These are phyloP conservation scores for Yponomeuta plumbellus DNA, from an alignment of 2,888 invertebrate species.

Conservation along the genomic window DNA sequence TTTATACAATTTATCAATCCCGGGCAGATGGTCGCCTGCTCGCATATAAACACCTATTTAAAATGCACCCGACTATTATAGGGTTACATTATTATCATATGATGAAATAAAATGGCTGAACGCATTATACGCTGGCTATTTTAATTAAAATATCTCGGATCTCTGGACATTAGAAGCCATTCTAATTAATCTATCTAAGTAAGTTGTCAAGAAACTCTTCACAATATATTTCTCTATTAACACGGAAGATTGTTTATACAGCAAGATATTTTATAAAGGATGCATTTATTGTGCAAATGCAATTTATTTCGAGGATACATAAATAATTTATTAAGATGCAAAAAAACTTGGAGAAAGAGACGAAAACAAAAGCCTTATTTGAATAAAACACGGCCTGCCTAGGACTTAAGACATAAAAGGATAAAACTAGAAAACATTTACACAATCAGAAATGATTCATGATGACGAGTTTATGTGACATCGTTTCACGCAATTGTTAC, in stretches of 20 bases:
- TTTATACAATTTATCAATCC: conserved; percentile 72
- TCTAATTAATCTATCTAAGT: not conserved
- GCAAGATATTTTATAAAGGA: too few relatives aligned
- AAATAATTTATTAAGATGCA: not conserved
- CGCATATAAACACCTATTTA: conserved; percentile 67
- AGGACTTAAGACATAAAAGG: not conserved
- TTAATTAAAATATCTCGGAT: conserved; percentile 11
- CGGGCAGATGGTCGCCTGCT: conserved; percentile 61
- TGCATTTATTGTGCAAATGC: not conserved
- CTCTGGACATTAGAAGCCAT: not conserved
- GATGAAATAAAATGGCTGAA: conserved; percentile 52
- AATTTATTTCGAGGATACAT: not conserved
- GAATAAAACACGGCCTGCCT: not conserved
- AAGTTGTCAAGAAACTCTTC: not conserved
- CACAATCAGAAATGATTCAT: too few relatives aligned
- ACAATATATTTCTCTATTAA: not conserved
- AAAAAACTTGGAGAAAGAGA: not conserved
- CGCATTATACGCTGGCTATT: conserved; percentile 14
- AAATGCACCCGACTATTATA: conserved; percentile 62
- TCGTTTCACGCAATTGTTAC: too few relatives aligned
- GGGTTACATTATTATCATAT: conserved; percentile 68
- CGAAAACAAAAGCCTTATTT: not conserved
- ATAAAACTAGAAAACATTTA: not conserved
- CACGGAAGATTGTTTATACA: too few relatives aligned
- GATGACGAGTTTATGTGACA: too few relatives aligned